Conservation (phyloP, 2,888 invertebrate species). For the Brachyopa scutellaris region DNA sequence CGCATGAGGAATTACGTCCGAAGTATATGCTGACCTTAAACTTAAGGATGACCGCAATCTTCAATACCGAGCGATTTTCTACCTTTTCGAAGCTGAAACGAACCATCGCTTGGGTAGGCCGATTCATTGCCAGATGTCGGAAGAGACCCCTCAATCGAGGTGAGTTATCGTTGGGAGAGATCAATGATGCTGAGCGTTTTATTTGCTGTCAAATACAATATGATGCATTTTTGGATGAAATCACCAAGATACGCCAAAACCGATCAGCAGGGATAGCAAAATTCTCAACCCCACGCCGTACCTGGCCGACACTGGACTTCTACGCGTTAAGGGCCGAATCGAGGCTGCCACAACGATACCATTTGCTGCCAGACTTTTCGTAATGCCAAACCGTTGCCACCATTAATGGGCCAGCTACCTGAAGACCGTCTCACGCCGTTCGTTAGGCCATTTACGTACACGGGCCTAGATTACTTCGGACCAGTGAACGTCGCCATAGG, state of each 20-base stretch:
- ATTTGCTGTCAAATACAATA: constrained; percentile 8
- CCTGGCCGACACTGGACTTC: background rate
- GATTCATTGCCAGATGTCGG: constrained; percentile 8
- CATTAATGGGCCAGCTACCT: constrained; percentile 63
- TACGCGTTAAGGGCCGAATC: constrained; percentile 18
- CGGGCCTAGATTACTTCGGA: too few relatives aligned
- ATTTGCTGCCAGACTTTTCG: background rate
- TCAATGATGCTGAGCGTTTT: constrained; percentile 3
- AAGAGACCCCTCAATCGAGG: background rate
- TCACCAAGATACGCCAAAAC: background rate
- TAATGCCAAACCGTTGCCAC: constrained; percentile 15
- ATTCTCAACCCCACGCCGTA: constrained; percentile 7
- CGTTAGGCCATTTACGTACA: too few relatives aligned
- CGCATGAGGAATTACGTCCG: constrained; percentile 2
- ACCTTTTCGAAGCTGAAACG: constrained; percentile 3
- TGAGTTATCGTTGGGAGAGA: constrained; percentile 1
- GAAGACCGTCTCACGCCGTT: constrained; percentile 46
- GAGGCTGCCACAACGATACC: background rate
- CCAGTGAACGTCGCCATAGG: too few relatives aligned
- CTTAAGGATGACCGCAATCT: too few relatives aligned
- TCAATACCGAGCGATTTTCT: constrained; percentile 8
- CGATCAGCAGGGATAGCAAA: background rate
- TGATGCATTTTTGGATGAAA: constrained; percentile 1
- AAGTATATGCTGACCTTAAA: background rate
- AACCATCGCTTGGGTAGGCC: constrained; percentile 6